These are phyloP conservation scores for Pomatorhinus ruficollis DNA, from an alignment of 2,113 vertebrate species.

Conservation along the genomic window DNA sequence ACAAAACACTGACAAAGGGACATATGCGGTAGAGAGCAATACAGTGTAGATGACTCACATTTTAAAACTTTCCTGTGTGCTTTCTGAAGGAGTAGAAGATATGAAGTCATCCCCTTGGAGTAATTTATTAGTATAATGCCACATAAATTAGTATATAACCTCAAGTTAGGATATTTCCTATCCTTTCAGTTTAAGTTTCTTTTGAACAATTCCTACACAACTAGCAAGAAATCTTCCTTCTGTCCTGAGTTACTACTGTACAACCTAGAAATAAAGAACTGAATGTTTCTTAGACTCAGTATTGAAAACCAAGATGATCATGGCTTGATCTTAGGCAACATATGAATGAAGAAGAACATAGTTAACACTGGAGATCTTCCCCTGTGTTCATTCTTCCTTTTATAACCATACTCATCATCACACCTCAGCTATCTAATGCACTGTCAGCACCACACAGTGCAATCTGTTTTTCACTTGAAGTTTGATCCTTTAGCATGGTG, in stretches of 20 bases:
- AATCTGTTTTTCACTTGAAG: neutral
- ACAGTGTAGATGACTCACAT: neutral
- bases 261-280: neutral
- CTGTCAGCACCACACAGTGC: neutral
- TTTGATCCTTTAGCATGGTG: neutral
- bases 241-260: neutral
- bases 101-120: neutral
- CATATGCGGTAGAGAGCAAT: neutral
- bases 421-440: neutral
- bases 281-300: neutral
- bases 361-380: neutral
- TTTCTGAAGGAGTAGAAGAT: neutral
- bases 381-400: neutral
- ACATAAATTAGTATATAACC: neutral
- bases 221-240: neutral
- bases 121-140: neutral
- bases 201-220: neutral
- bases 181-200: neutral
- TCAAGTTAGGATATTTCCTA: neutral
- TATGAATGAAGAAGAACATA: neutral
- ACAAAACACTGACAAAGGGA: neutral
- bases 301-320: neutral
- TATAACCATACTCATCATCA: neutral
- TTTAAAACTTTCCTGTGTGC: neutral
- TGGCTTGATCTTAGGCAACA: neutral